Evolutionary conservation across 2,888 invertebrate species (phyloP).

Genomic region (Heliconius ismenius): DNA sequence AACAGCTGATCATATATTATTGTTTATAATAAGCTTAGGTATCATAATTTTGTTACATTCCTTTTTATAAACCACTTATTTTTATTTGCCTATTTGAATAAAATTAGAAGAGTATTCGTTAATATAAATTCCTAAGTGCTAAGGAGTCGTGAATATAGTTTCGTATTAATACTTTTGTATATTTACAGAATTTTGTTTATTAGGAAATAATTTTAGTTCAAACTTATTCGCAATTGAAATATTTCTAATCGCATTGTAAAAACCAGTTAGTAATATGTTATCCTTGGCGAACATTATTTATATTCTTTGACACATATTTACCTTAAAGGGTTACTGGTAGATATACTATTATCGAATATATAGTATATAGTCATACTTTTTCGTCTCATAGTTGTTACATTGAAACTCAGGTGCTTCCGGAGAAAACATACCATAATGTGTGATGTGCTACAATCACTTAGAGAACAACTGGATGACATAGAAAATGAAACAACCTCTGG

Average conservation of each 20-base stretch:
- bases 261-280: constrained; percentile 13
- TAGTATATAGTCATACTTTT: constrained; percentile 36
- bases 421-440: constrained; percentile 56
- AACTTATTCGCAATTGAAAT: background rate
- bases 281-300: constrained; percentile 44
- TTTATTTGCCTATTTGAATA: background rate
- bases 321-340: constrained; percentile 45
- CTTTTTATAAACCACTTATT: background rate
- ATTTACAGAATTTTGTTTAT: background rate
- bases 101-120: background rate
- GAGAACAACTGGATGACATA: constrained; percentile 57
- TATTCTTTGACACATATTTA: constrained; percentile 37
- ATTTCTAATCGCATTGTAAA: background rate
- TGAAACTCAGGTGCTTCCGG: constrained; percentile 18
- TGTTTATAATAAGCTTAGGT: constrained; percentile 14
- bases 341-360: constrained; percentile 18
- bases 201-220: background rate
- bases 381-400: constrained; percentile 12
- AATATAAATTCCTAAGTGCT: background rate
- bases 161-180: background rate
- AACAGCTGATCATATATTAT: constrained; percentile 15
- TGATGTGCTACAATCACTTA: constrained; percentile 58
- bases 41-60: background rate
- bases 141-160: background rate
- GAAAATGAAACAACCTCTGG: constrained; percentile 51